These are phyloP conservation scores for Mycteria americana DNA, from an alignment of 2,797 vertebrate genomes.

Conservation along the genomic window DNA sequence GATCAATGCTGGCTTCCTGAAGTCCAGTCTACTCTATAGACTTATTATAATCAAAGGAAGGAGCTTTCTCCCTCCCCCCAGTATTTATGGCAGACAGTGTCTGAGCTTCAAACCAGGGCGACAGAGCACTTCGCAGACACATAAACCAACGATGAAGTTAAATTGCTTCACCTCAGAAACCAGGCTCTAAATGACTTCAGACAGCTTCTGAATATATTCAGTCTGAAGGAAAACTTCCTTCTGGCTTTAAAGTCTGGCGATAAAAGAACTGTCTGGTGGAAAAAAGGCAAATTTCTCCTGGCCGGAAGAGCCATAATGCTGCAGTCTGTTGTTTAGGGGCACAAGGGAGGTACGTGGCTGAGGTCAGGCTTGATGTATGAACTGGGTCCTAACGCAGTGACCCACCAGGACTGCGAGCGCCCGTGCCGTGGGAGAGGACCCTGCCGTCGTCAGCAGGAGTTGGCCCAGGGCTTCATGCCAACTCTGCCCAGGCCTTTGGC, in stretches of 20 bases:
- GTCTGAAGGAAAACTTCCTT: slow-evolving; percentile 21
- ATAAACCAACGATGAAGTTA: background rate
- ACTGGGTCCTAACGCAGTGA: background rate
- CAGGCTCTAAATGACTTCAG: slow-evolving; percentile 40
- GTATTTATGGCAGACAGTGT: slow-evolving; percentile 20
- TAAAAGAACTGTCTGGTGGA: background rate
- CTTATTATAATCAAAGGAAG: slow-evolving; percentile 40
- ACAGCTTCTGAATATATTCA: slow-evolving; percentile 31
- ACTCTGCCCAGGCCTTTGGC: background rate
- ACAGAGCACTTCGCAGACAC: background rate
- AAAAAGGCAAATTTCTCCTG: background rate
- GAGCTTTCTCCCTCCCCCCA: background rate
- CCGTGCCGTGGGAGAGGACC: background rate
- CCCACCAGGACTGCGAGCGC: background rate
- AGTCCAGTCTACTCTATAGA: slow-evolving; percentile 22
- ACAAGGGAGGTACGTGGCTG: background rate
- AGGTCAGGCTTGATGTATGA: background rate
- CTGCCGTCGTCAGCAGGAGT: background rate
- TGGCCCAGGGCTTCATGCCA: background rate
- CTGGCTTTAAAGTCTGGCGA: slow-evolving; percentile 12
- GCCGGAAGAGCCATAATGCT: background rate
- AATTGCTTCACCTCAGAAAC: slow-evolving; percentile 43
- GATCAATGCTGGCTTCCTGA: slow-evolving; percentile 51
- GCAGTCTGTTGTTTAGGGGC: background rate
- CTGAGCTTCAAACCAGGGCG: slow-evolving; percentile 27